Evolutionary conservation across 2,888 invertebrate genomes (phyloP), one percentile per base, ranked within the genome.

Genomic region (Unio pictorum): DNA sequence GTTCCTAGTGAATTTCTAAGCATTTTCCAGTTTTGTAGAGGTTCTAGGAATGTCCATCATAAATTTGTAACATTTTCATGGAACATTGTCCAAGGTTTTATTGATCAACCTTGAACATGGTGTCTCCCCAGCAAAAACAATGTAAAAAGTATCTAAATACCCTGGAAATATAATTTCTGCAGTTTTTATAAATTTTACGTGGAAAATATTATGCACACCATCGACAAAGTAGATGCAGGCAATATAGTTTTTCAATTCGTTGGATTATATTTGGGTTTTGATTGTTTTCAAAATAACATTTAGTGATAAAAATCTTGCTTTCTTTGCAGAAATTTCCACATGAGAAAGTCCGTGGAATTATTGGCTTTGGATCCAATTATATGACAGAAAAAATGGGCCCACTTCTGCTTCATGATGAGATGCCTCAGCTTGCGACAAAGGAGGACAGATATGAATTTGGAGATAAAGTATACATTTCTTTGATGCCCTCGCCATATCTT

Each of bases 351-450:
- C 66, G 73, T 61, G 81, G 72, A 8, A 74, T 81, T 17, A 69
- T 81, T 61, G 81, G 81, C 3, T 75, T 79, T 70, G 81, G 81
- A 34, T 67, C 62, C 45, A 81, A 81, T 59, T 61, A 67, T 18
- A 54, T 80, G 3, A 75, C 81, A 23, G 63, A 72, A 45, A 68
- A 69, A 45, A 55, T 79, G 55, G 75, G 74, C 20, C 74, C 79
- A 0, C 61, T 73, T 15, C 63, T 81, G 20, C 66, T 72, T 18
- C 62, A 68, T 55, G 67, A 77, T 55, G 30, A 77, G 61, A 74
- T 79, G 66, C 78, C 79, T 28, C 71, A 72, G 17, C 61, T 81
- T 56, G 75, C 74, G 0, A 75, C 75, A 34, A 75, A 73, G 65
- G 81, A 81, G 60, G 78, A 77, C 65, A 64, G 72, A 59, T 68